Evolutionary conservation across 2,797 vertebrate genomes (phyloP).

Genomic region (Gambusia yucatana): DNA sequence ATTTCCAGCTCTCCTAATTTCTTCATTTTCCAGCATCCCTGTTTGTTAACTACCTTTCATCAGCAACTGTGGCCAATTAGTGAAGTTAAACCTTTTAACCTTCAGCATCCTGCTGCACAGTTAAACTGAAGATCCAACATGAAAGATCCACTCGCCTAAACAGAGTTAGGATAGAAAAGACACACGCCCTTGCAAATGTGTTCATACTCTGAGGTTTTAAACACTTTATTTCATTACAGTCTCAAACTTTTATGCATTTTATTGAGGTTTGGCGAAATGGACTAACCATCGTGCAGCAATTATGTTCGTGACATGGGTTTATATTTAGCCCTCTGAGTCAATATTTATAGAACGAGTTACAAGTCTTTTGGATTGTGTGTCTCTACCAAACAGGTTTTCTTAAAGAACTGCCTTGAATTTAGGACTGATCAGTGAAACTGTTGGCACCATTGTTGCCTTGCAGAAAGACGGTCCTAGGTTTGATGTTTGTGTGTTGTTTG

Average conservation of each 20-base stretch:
- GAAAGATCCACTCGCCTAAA: constrained; percentile 39
- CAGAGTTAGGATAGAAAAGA: not conserved
- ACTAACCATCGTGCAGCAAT: not conserved
- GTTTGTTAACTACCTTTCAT: constrained; percentile 64
- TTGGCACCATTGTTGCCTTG: no score
- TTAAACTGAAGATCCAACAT: constrained; percentile 20
- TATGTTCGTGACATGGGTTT: not conserved
- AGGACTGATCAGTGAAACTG: not conserved
- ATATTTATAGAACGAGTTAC: not conserved
- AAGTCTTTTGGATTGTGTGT: not conserved
- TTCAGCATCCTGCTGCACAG: constrained; percentile 44
- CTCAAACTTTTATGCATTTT: not conserved
- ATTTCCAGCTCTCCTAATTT: constrained; percentile 11
- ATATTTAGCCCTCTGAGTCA: not conserved
- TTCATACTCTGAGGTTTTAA: not conserved
- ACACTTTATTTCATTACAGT: not conserved
- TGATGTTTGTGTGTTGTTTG: not conserved
- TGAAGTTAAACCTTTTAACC: constrained; percentile 83
- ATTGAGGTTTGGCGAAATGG: not conserved
- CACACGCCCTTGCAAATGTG: no score
- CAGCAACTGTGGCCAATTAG: constrained; percentile 83
- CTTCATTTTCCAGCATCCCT: constrained; percentile 15
- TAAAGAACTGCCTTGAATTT: not conserved
- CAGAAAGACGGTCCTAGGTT: not conserved
- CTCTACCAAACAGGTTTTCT: not conserved